Base-by-base conservation (phyloP, 2,797 vertebrate genomes). In the Mareca penelope region DNA sequence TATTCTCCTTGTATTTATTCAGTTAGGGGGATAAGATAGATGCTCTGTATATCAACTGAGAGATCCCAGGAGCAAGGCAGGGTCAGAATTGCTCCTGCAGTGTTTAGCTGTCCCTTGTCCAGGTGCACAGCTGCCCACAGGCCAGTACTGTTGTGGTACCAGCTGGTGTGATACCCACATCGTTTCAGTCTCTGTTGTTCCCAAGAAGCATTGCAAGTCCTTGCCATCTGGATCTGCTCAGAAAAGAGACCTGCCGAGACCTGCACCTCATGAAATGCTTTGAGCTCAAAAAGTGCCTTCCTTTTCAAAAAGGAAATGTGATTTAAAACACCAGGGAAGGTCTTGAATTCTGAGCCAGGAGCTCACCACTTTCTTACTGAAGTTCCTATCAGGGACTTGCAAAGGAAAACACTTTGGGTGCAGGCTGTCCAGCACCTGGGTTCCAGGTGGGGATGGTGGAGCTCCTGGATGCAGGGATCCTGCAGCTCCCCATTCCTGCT, bases 391-490 rank as follows among this genome's bases (percentile, higher is more conserved):
- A 29, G 31, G 59, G 15, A 40, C 6, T 6, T 12, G 28, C n/a
- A 31, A 81, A 69, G 44, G 42, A 39, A 44, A 39, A 6, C 8
- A 33, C 24, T 77, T 40, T n/a, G 11, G 31, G 7, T 37, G 42
- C 0, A 0, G 11, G 24, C 15, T 84, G 31, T 23, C 35, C 53
- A 61, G 15, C 0, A 0, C 16, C 12, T 16, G 0, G 0, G 23
- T 24, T 12, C 16, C 11, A 1, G 24, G 35, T 67, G 31, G 9
- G 10, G 17, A 33, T 35, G n/a, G 5, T 1, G 6, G n/a, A 12
- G 14, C 46, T 50, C 40, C 69, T 0, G 4, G 11, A 21, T 13
- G 24, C 12, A 33, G 15, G 15, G 7, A 4, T 71, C 22, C n/a
- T 15, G 50, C 28, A 78, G 5, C 2, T 26, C 24, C 12, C 10